Conservation (phyloP, 2,797 vertebrate genomes). For the Euthynnus affinis region DNA sequence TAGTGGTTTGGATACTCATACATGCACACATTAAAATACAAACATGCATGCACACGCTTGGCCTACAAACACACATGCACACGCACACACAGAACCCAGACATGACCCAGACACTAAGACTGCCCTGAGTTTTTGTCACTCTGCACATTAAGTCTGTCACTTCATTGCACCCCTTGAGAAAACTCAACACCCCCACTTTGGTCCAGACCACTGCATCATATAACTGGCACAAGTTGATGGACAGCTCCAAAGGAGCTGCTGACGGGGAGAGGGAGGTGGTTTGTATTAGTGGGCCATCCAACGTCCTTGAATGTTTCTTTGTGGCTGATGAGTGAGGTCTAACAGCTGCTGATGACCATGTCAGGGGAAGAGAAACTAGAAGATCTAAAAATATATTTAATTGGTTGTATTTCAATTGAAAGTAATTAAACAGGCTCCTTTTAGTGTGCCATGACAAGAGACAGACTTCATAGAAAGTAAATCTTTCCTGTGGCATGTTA, state of each 20-base stretch:
- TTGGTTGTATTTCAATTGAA: conserved; percentile 24
- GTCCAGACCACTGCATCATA: conserved; percentile 59
- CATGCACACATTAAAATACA: conserved; percentile 19
- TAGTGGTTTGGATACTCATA: not conserved
- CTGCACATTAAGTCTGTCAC: conserved; percentile 57
- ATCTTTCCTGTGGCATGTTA: conserved; percentile 15
- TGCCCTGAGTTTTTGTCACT: conserved; percentile 56
- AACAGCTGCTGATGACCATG: conserved; percentile 49
- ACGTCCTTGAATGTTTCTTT: conserved; percentile 57
- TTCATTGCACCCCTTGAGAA: conserved; percentile 55
- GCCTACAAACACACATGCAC: conserved; percentile 35
- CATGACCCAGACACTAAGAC: conserved; percentile 68
- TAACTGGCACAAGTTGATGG: conserved; percentile 54
- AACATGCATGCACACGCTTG: conserved; percentile 15
- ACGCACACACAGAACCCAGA: conserved; percentile 58
- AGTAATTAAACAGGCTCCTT: conserved; percentile 19
- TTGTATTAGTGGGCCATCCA: conserved; percentile 33
- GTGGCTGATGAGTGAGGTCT: conserved; percentile 55
- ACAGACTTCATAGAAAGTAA: conserved; percentile 12
- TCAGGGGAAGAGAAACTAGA: conserved; percentile 20
- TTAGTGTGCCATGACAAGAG: conserved; percentile 25
- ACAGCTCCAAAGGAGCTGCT: conserved; percentile 53
- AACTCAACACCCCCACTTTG: conserved; percentile 49
- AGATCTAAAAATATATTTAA: conserved; percentile 48
- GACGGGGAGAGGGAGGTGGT: conserved; percentile 35